A percentile compares a stretch with the other conserved stretches of the same genome.
Conservation (phyloP, 2,797 vertebrate species). For the Neosilurus hyrtlii region DNA sequence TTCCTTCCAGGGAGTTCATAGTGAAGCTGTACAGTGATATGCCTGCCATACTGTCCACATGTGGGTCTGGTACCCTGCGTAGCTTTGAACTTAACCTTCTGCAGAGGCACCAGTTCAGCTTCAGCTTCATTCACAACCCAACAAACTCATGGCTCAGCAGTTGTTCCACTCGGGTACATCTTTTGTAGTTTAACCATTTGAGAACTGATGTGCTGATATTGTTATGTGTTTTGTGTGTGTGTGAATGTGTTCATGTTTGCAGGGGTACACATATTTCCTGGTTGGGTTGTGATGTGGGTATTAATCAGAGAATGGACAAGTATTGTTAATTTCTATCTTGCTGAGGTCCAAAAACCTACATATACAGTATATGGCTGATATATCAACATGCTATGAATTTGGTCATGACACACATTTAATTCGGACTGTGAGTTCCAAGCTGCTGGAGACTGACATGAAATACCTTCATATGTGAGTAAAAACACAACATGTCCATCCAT, state of each 20-base stretch:
- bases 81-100: conserved; percentile 57
- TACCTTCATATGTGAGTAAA: too few relatives aligned
- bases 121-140: conserved; percentile 66
- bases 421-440: neutral
- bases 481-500: too few relatives aligned
- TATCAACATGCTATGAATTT: too few relatives aligned
- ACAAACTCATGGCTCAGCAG: conserved; percentile 71
- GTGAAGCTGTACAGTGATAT: conserved; percentile 75
- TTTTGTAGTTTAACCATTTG: conserved; percentile 67
- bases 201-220: conserved; percentile 59
- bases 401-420: too few relatives aligned
- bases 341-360: neutral
- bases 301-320: conserved; percentile 31
- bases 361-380: neutral
- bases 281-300: conserved; percentile 19
- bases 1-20: conserved; percentile 71
- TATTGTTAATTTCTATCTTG: neutral
- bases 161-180: conserved; percentile 74
- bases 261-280: conserved; percentile 48
- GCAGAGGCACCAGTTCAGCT: conserved; percentile 54
- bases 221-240: conserved; percentile 58
- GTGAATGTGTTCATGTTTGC: conserved; percentile 45
- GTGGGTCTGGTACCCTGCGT: conserved; percentile 51
- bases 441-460: neutral
- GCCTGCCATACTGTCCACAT: conserved; percentile 58